Evolutionary conservation across 37 sponge, comb jelly and placozoan species (phyloP).

Genomic region (Cladorhizidae sp.): DNA sequence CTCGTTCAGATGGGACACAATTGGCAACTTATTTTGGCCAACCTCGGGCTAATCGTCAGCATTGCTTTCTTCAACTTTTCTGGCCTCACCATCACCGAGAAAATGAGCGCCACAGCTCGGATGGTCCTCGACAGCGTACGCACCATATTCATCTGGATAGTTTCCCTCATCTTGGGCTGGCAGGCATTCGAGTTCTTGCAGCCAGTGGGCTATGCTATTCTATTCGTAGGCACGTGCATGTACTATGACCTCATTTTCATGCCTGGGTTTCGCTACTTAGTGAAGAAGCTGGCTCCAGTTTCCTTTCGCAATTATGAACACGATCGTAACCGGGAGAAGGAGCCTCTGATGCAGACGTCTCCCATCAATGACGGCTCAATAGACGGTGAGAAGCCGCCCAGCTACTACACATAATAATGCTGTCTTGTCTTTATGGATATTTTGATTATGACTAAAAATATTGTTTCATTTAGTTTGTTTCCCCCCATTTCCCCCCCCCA

Average conservation of each 20-base stretch:
- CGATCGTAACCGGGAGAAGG: slow-evolving; percentile 1
- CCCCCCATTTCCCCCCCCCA: no score
- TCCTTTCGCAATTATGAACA: neutral
- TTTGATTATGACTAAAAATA: no score
- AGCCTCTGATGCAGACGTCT: slow-evolving; percentile 1
- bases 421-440: no score
- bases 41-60: slow-evolving; percentile 83
- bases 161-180: slow-evolving; percentile 84
- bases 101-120: slow-evolving; percentile 89
- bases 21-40: slow-evolving; percentile 54
- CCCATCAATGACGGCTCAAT: slow-evolving; percentile 22
- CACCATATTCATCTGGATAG: slow-evolving; percentile 93
- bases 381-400: no score
- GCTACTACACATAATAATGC: no score
- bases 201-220: slow-evolving; percentile 81
- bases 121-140: slow-evolving; percentile 94
- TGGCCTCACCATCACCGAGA: slow-evolving; percentile 90
- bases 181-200: slow-evolving; percentile 83
- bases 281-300: neutral
- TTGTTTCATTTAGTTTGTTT: no score
- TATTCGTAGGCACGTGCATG: slow-evolving; percentile 87
- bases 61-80: slow-evolving; percentile 97
- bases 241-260: slow-evolving; percentile 88
- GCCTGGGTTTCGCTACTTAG: slow-evolving; percentile 26
- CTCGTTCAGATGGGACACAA: slow-evolving; percentile 66